Conservation (phyloP, 2,113 vertebrate species). For the Sigmodon hispidus region DNA sequence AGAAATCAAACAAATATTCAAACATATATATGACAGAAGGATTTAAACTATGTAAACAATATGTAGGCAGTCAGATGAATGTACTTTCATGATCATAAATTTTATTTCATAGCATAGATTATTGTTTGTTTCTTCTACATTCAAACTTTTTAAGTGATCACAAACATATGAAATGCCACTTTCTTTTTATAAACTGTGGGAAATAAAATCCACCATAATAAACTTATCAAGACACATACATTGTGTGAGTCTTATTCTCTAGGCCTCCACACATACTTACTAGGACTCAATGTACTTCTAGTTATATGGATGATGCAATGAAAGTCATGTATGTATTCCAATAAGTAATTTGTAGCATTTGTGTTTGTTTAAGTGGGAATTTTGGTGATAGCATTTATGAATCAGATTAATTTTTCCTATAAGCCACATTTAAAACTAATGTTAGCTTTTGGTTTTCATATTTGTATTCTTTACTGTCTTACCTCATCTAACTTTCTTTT, state of each 20-base stretch:
- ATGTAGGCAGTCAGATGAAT: not conserved
- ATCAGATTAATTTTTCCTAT: not conserved
- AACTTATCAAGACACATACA: not conserved
- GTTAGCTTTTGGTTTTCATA: not conserved
- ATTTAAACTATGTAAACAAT: not conserved
- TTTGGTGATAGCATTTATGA: not conserved
- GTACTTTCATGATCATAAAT: not conserved
- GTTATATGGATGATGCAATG: not conserved
- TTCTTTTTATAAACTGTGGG: not conserved
- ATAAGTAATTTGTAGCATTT: not conserved
- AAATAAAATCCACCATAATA: not conserved
- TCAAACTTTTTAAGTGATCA: not conserved
- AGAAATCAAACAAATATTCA: not conserved
- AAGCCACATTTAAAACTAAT: not conserved
- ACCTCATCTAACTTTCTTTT: not conserved
- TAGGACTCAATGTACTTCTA: not conserved
- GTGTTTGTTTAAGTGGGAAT: not conserved
- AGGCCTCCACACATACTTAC: not conserved
- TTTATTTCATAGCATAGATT: not conserved
- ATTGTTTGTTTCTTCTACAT: not conserved
- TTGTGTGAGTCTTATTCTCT: not conserved
- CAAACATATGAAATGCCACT: not conserved
- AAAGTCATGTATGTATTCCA: not conserved
- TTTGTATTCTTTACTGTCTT: not conserved
- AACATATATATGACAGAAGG: not conserved